Base-by-base conservation (phyloP, 2,113 vertebrate species). In the Gadus chalcogrammus region DNA sequence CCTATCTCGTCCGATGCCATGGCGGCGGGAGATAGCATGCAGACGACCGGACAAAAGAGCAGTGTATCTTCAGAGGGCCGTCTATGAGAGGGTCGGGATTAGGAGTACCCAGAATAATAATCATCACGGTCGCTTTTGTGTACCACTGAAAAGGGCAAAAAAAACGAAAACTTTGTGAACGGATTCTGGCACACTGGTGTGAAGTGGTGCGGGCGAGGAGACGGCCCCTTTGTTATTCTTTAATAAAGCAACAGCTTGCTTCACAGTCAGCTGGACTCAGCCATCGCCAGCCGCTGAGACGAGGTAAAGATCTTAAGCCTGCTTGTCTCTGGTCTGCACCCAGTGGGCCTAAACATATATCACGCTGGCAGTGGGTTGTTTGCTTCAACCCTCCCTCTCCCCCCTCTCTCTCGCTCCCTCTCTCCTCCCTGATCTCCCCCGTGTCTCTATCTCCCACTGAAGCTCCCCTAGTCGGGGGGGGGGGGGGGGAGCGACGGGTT, bases 261-360 rank as follows among this genome's bases (percentile, higher is more conserved):
- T 72, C 71, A 16, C 67, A 64, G 64, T 77, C 35, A 61, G 56
- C 65, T 7, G 71, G 77, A 74, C 70, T 70, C 53, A 31, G 74
- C 59, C 71, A 22, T 75, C 73, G 42, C 70, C 1, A 17, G 78
- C 28, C 77, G 52, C 77, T 63, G 67, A 84, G 82, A 85, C 61
- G 3, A 78, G 77, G 72, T 81, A 79, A 86, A 84, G 84, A 87
- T 83, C 80, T 85, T 78, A 89, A 85, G 82, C 71, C 42, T 71
- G 80, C 63, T 69, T 76, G 85, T 85, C 81, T 88, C 60, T 83
- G 84, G 69, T 68, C 69, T 75, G 80, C 83, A 83, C 76, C 84
- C 76, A 78, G 68, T 82, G 78, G 77, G 79, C 67, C 82, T 87
- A 79, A 69, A 79, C 83, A 70, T 84, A 85, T 79, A 85, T 86